Conservation (phyloP, 2,888 invertebrate genomes). For the Eremobia ochroleuca region DNA sequence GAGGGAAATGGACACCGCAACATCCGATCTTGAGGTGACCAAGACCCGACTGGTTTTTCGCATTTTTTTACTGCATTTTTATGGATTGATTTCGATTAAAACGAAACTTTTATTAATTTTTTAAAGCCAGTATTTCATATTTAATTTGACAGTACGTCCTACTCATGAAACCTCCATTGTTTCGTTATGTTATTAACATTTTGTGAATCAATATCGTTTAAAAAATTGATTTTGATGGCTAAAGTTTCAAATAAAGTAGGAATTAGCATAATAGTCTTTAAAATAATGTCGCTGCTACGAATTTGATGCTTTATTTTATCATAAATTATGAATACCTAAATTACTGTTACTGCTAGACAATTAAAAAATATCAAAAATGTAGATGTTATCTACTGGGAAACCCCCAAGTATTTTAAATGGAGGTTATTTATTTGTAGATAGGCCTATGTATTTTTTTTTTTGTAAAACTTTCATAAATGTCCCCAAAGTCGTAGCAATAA, state of each 20-base stretch:
- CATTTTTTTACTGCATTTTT: slow-evolving; percentile 62
- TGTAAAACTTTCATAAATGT: background rate
- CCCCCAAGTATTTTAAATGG: background rate
- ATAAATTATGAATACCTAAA: slow-evolving; percentile 35
- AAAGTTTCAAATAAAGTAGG: background rate
- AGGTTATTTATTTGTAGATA: background rate
- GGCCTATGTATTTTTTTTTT: background rate
- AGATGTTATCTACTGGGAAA: background rate
- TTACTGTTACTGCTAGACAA: slow-evolving; percentile 4
- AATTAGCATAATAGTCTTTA: slow-evolving; percentile 20
- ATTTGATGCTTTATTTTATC: background rate
- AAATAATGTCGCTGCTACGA: slow-evolving; percentile 19
- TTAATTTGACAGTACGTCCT: slow-evolving; percentile 50
- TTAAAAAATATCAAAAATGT: background rate
- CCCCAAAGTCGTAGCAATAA: background rate
- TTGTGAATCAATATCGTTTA: background rate
- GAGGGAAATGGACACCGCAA: slow-evolving; percentile 89
- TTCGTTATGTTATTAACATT: slow-evolving; percentile 13
- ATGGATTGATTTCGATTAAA: slow-evolving; percentile 58
- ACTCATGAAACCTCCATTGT: slow-evolving; percentile 34
- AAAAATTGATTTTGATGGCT: slow-evolving; percentile 17
- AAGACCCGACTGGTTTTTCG: slow-evolving; percentile 55
- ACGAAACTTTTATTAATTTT: slow-evolving; percentile 12
- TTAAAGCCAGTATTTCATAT: slow-evolving; percentile 35
- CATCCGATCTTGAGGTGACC: slow-evolving; percentile 81